These are phyloP conservation scores for Trachops cirrhosus DNA, from an alignment of 2,797 vertebrate species.

Conservation along the genomic window DNA sequence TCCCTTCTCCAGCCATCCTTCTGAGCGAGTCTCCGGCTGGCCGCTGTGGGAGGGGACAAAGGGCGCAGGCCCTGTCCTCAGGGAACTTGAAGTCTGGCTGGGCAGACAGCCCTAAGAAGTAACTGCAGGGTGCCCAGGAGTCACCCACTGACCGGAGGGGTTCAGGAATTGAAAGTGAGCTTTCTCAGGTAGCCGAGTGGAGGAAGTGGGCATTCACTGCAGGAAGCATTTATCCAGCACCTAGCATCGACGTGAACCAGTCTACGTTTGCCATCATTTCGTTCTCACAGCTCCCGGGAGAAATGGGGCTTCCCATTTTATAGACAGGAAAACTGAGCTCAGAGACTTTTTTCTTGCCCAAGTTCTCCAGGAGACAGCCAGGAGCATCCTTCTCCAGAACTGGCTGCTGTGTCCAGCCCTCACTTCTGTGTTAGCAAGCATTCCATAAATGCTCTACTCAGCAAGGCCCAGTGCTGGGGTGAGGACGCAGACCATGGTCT, in stretches of 20 bases:
- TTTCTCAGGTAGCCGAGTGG: neutral
- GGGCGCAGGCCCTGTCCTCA: neutral
- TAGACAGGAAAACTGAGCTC: neutral
- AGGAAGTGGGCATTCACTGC: neutral
- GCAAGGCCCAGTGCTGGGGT: neutral
- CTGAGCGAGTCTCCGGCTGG: neutral
- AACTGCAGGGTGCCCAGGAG: neutral
- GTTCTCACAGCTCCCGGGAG: neutral
- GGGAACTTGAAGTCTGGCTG: neutral
- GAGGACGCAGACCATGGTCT: neutral
- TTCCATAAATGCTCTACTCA: neutral
- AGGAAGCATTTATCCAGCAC: neutral
- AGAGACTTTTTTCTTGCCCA: neutral
- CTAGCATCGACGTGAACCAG: fast-evolving
- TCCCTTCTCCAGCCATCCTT: neutral
- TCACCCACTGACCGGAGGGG: neutral
- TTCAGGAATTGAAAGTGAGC: neutral
- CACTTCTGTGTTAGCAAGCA: fast-evolving
- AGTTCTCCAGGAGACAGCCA: neutral
- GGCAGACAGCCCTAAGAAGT: neutral
- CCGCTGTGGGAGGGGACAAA: neutral
- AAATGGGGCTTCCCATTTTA: neutral
- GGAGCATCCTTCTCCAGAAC: neutral
- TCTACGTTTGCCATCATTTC: neutral
- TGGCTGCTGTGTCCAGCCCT: neutral